These are phyloP conservation scores for Aegithalos caudatus DNA, from an alignment of 2,113 vertebrate species.

Conservation along the genomic window DNA sequence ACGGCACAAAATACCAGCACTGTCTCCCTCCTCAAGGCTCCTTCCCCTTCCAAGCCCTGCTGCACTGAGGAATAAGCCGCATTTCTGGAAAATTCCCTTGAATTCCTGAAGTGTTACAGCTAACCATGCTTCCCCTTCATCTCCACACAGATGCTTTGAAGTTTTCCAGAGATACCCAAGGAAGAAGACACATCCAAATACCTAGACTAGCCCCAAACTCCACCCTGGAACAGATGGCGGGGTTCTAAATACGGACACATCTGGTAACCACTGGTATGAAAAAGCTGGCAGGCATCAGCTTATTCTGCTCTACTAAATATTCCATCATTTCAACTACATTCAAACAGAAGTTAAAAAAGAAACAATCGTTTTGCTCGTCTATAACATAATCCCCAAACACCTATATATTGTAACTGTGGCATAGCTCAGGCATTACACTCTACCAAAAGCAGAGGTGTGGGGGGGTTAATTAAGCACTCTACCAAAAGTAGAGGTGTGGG, in stretches of 20 bases:
- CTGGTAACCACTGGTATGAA: constrained; percentile 34
- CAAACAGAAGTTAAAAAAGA: neutral
- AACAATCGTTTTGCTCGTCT: neutral
- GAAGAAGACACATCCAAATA: constrained; percentile 27
- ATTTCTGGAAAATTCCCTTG: neutral
- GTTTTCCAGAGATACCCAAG: neutral
- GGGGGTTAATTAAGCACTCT: neutral
- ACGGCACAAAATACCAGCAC: accelerated
- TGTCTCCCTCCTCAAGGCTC: neutral
- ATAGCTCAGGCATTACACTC: neutral
- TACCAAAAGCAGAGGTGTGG: neutral
- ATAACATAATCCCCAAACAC: neutral
- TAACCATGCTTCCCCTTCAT: neutral
- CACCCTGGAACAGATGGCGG: constrained; percentile 14
- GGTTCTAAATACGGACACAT: constrained; percentile 37
- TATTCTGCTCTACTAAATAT: constrained; percentile 32
- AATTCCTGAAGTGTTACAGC: neutral
- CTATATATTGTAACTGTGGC: neutral
- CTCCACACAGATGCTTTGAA: neutral
- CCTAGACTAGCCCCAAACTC: neutral
- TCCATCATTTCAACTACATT: neutral
- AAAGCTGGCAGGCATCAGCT: constrained; percentile 7
- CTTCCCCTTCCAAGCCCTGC: neutral
- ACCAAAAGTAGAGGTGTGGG: too few species aligned
- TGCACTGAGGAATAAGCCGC: neutral